Evolutionary conservation across 2,113 vertebrate species (phyloP).

Genomic region (Pyrgilauda ruficollis): DNA sequence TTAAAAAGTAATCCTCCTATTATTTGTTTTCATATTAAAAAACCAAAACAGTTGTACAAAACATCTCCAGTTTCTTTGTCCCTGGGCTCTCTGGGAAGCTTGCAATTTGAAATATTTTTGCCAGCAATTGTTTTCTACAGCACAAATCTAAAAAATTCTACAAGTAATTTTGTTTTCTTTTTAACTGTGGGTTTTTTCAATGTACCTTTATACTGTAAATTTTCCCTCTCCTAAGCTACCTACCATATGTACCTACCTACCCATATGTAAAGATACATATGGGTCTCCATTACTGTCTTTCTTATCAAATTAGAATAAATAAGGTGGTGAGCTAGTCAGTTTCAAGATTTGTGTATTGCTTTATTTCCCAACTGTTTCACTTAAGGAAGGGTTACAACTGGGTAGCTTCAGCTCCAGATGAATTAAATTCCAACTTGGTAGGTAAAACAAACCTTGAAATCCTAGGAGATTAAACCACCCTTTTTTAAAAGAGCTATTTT

Average conservation of each 20-base stretch:
- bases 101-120: background rate
- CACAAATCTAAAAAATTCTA: background rate
- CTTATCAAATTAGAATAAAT: background rate
- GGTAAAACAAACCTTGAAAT: constrained; percentile 23
- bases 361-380: background rate
- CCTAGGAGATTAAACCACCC: background rate
- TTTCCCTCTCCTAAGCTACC: background rate
- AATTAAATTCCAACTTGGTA: background rate
- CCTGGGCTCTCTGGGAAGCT: background rate
- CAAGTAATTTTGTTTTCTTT: background rate
- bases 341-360: background rate
- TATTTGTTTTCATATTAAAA: background rate
- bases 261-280: background rate
- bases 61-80: background rate
- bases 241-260: background rate
- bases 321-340: background rate
- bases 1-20: background rate
- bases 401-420: background rate
- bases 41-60: background rate
- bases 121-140: background rate
- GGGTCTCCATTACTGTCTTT: background rate
- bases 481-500: background rate
- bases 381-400: background rate
- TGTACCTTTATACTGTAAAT: background rate
- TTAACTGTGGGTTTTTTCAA: background rate